These are phyloP conservation scores for Ichneumon xanthorius DNA, from an alignment of 2,888 invertebrate species.

Conservation along the genomic window DNA sequence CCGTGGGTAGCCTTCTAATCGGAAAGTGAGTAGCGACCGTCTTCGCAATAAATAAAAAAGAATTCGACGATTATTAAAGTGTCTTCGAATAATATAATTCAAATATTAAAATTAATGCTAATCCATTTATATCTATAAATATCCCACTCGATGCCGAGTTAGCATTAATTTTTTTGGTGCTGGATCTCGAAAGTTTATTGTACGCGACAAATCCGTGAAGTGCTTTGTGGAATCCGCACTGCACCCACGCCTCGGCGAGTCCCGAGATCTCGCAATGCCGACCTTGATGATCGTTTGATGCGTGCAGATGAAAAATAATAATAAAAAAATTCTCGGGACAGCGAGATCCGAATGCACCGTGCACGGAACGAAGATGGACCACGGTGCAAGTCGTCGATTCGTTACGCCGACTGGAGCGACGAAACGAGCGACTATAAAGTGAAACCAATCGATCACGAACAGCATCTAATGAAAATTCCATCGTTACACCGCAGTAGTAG, in stretches of 20 bases:
- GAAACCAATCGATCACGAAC: constrained; percentile 63
- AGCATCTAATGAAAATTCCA: constrained; percentile 65
- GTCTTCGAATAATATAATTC: background rate
- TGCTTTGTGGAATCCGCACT: constrained; percentile 36
- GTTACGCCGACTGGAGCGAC: background rate
- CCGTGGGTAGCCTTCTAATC: constrained; percentile 60
- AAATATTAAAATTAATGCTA: background rate
- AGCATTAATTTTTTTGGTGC: background rate
- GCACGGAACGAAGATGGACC: background rate
- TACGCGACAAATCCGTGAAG: background rate
- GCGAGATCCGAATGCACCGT: constrained; percentile 31
- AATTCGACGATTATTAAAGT: background rate
- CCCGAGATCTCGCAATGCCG: constrained; percentile 50
- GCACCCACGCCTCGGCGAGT: constrained; percentile 49
- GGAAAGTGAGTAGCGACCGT: constrained; percentile 41
- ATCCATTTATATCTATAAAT: background rate
- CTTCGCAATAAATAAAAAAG: background rate
- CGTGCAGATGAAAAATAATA: constrained; percentile 5
- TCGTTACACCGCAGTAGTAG: constrained; percentile 35
- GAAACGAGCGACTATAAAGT: constrained; percentile 14
- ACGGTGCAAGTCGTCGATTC: constrained; percentile 29
- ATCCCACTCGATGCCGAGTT: background rate
- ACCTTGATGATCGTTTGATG: constrained; percentile 56
- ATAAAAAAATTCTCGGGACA: constrained; percentile 25
- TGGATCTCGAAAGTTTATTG: background rate